Conservation (phyloP, 2,113 vertebrate genomes). For the Puntigrus tetrazona region DNA sequence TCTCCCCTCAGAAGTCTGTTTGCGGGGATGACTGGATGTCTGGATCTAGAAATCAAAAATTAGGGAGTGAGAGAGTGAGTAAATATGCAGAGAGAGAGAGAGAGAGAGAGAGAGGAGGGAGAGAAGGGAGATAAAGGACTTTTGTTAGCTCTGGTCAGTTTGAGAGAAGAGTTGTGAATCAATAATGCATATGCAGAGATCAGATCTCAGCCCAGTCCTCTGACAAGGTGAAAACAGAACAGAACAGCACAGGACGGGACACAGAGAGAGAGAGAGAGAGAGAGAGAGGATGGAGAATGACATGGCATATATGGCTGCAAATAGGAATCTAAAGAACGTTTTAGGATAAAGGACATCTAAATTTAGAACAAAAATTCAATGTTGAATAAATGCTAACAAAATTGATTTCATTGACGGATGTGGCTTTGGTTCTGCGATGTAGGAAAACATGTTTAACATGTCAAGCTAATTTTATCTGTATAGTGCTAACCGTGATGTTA, state of each 20-base stretch:
- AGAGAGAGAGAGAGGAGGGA: conserved; percentile 7
- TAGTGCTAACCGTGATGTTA: too few relatives aligned
- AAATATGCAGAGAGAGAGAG: conserved; percentile 6
- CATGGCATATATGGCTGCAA: not conserved
- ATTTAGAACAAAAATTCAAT: not conserved
- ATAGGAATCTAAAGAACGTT: not conserved
- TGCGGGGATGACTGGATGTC: not conserved
- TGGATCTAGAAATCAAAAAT: not conserved
- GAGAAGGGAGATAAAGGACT: conserved; percentile 28
- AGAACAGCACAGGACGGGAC: conserved; percentile 12
- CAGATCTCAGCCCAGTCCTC: conserved; percentile 54
- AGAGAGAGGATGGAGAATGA: not conserved
- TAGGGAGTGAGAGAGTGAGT: not conserved
- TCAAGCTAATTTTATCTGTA: too few relatives aligned
- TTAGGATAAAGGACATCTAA: not conserved
- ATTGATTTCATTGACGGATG: too few relatives aligned
- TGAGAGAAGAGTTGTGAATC: conserved; percentile 39
- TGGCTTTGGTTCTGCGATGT: not conserved
- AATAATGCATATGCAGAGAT: conserved; percentile 59
- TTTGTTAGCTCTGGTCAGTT: conserved; percentile 28
- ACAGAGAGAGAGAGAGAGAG: not conserved
- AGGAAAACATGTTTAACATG: too few relatives aligned
- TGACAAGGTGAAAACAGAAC: conserved; percentile 57
- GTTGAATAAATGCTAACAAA: not conserved
- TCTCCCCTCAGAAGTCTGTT: not conserved